Percentiles rank a stretch among this genome's conserved stretches.
Evolutionary conservation across 2,113 vertebrate genomes (phyloP).

Genomic region (Reinhardtius hippoglossoides): DNA sequence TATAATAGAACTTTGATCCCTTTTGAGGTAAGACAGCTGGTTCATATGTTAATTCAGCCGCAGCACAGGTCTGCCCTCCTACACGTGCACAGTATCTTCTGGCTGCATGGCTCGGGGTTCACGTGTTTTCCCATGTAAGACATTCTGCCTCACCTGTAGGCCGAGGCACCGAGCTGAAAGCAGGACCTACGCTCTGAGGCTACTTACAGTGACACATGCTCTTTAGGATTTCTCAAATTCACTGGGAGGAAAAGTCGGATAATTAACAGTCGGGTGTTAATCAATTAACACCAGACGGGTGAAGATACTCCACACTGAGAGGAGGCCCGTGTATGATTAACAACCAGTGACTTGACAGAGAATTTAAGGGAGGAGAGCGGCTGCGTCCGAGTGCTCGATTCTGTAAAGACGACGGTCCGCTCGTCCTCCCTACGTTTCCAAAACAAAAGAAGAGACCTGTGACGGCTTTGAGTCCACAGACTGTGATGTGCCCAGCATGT

Average conservation of each 20-base stretch:
- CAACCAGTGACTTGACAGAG: slow-evolving; percentile 45
- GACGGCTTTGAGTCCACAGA: slow-evolving; percentile 28
- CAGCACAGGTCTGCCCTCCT: slow-evolving; percentile 57
- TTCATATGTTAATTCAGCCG: slow-evolving; percentile 49
- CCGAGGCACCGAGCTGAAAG: slow-evolving; percentile 62
- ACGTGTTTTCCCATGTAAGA: slow-evolving; percentile 26
- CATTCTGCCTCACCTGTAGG: slow-evolving; percentile 56
- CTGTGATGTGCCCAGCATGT: slow-evolving; percentile 54
- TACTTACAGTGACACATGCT: slow-evolving; percentile 41
- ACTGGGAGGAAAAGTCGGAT: slow-evolving; percentile 17
- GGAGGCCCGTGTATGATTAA: slow-evolving; percentile 16
- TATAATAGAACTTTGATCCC: slow-evolving; percentile 66
- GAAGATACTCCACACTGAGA: slow-evolving; percentile 14
- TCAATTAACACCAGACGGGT: slow-evolving; percentile 28
- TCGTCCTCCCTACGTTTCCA: slow-evolving; percentile 3
- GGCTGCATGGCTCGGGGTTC: slow-evolving; percentile 6
- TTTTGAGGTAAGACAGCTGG: slow-evolving; percentile 74
- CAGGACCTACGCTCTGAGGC: slow-evolving; percentile 52
- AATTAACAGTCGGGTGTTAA: slow-evolving; percentile 5
- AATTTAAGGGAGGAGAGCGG: slow-evolving; percentile 1
- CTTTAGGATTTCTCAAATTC: slow-evolving; percentile 17
- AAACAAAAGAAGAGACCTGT: slow-evolving; percentile 59
- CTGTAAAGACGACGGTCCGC: slow-evolving; percentile 18
- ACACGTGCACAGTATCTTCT: slow-evolving; percentile 16
- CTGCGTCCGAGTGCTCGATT: slow-evolving; percentile 30